These are phyloP conservation scores for Opisthocomus hoazin DNA, from an alignment of 2,113 vertebrate species.

Conservation along the genomic window DNA sequence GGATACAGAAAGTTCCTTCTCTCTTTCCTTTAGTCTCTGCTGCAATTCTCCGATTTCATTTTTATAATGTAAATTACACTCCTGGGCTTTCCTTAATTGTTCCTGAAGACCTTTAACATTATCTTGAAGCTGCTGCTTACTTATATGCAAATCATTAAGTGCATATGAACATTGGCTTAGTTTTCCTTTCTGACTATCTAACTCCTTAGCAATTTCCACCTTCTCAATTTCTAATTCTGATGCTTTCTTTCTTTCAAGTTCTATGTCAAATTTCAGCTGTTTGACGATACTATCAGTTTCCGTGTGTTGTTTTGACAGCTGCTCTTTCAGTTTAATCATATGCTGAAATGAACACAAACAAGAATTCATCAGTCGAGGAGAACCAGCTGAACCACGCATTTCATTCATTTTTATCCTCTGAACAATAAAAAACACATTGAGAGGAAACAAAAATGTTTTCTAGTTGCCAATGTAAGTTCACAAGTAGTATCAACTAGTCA, in stretches of 20 bases:
- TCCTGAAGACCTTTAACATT: conserved; percentile 77
- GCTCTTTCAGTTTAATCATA: conserved; percentile 88
- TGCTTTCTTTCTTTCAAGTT: conserved; percentile 65
- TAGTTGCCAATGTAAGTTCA: accelerated
- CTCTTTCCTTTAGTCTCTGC: conserved; percentile 72
- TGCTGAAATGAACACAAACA: conserved; percentile 75
- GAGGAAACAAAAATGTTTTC: background rate
- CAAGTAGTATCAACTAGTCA: background rate
- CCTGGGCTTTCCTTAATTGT: conserved; percentile 74
- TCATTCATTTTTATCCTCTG: background rate
- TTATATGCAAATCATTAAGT: conserved; percentile 83
- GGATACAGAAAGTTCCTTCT: conserved; percentile 69
- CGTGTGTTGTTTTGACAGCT: conserved; percentile 78
- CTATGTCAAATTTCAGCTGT: conserved; percentile 73
- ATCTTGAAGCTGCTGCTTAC: conserved; percentile 79
- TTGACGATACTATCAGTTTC: conserved; percentile 72
- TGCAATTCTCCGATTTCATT: conserved; percentile 75
- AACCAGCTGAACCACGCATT: background rate
- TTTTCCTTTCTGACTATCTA: conserved; percentile 81
- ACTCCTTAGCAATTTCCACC: conserved; percentile 66
- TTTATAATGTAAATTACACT: conserved; percentile 62
- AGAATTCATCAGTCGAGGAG: background rate
- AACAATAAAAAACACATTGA: background rate
- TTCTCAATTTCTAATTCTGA: conserved; percentile 71
- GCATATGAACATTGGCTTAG: conserved; percentile 77